phyloP scores from a whole-genome alignment of 2,888 invertebrate species.

The Platerodrilus igneus region DNA sequence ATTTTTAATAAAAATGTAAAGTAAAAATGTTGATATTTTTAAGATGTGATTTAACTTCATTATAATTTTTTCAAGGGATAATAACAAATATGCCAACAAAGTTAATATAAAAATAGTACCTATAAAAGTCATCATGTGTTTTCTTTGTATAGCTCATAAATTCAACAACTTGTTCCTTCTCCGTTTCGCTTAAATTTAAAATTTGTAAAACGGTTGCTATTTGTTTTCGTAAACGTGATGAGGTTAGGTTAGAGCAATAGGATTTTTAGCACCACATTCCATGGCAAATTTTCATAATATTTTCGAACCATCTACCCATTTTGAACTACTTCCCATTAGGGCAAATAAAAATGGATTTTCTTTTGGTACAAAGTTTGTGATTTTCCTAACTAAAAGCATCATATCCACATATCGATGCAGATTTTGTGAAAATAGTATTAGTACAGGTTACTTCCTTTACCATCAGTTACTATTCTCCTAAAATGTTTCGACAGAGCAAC shows the following conservation, averaged over 20 bases:
- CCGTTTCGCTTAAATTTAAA: conserved; percentile 20
- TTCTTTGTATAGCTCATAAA: conserved; percentile 27
- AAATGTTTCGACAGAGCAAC: conserved; percentile 24
- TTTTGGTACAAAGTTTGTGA: conserved; percentile 22
- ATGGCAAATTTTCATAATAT: conserved; percentile 25
- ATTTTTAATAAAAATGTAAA: too few species aligned
- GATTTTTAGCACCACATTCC: conserved; percentile 25
- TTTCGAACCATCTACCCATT: conserved; percentile 29
- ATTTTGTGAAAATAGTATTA: conserved; percentile 10
- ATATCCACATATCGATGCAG: conserved; percentile 5
- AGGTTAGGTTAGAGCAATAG: conserved; percentile 21
- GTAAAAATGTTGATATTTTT: too few species aligned
- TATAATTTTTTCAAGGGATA: too few species aligned
- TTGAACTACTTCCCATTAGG: conserved; percentile 20
- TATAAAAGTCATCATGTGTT: conserved; percentile 25
- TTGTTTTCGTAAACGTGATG: conserved; percentile 30
- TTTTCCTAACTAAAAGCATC: too few species aligned
- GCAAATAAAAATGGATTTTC: conserved; percentile 30
- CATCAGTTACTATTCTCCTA: conserved; percentile 13
- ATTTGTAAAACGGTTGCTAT: conserved; percentile 30
- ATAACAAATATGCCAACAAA: too few species aligned
- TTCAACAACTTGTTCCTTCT: conserved; percentile 21
- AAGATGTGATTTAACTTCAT: too few species aligned
- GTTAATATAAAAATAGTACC: too few species aligned
- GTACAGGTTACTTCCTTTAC: conserved; percentile 14